These are phyloP conservation scores for Drosophila austrosaltans DNA, from an alignment of 2,888 invertebrate genomes.

Conservation along the genomic window DNA sequence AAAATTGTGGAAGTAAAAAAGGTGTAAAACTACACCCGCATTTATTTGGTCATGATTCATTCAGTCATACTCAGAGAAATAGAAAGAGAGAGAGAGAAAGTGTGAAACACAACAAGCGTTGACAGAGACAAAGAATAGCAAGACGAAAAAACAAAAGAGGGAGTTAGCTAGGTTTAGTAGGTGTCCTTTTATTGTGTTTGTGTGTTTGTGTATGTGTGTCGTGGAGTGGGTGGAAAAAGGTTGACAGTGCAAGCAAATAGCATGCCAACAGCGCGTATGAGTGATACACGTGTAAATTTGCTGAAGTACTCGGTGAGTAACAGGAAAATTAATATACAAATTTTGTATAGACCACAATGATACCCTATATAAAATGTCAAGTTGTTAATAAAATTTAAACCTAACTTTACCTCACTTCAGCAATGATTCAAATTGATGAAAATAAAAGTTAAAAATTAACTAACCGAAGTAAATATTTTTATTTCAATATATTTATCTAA, in stretches of 20 bases:
- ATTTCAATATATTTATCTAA: too few relatives aligned
- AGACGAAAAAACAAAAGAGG: not conserved
- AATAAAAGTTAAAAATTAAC: too few relatives aligned
- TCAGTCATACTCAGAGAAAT: not conserved
- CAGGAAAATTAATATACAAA: slow-evolving; percentile 23
- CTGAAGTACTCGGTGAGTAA: slow-evolving; percentile 59
- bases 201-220: slow-evolving; percentile 6
- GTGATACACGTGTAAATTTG: slow-evolving; percentile 77
- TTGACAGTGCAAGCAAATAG: slow-evolving; percentile 37
- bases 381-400: not conserved
- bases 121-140: slow-evolving; percentile 5
- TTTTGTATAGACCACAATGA: slow-evolving; percentile 13
- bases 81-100: too few relatives aligned
- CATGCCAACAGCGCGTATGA: slow-evolving; percentile 64
- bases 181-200: not conserved
- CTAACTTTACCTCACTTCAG: too few relatives aligned
- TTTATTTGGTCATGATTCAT: slow-evolving; percentile 11
- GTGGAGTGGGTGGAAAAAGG: slow-evolving; percentile 7
- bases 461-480: too few relatives aligned
- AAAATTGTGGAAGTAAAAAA: not conserved
- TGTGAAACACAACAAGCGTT: slow-evolving; percentile 1
- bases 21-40: not conserved
- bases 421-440: too few relatives aligned
- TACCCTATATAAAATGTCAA: slow-evolving; percentile 32
- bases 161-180: slow-evolving; percentile 2